Conservation (phyloP, 2,113 vertebrate genomes). For the Halcyon malimbica region DNA sequence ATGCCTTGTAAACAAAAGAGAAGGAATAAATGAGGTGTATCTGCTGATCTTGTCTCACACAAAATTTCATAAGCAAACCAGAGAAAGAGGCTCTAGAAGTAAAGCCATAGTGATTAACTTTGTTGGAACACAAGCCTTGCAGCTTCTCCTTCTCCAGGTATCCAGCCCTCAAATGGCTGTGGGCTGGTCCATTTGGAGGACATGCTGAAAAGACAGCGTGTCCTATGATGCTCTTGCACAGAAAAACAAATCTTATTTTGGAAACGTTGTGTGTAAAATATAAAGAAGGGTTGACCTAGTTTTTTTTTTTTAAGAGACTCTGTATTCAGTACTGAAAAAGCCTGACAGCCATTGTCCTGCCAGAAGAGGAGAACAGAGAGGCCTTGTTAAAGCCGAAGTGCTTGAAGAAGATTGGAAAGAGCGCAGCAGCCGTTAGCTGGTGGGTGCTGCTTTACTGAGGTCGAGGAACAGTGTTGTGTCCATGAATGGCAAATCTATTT, state of each 20-base stretch:
- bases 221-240: not conserved
- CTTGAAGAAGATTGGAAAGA: not conserved
- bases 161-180: not conserved
- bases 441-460: not conserved
- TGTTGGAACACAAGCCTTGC: not conserved
- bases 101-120: not conserved
- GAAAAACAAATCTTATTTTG: conserved; percentile 5
- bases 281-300: not conserved
- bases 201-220: not conserved
- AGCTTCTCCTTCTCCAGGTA: not conserved
- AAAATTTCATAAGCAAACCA: not conserved
- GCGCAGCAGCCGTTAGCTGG: not conserved
- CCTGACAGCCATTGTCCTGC: not conserved
- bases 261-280: not conserved
- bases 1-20: not conserved
- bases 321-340: not conserved
- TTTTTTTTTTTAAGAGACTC: not conserved
- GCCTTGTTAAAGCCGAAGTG: conserved; percentile 3
- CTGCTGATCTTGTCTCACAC: not conserved
- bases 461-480: not conserved
- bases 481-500: not conserved
- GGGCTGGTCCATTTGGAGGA: not conserved
- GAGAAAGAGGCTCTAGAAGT: not conserved
- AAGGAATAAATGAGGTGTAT: not conserved
- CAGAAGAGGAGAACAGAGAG: conserved; percentile 6